Evolutionary conservation across 2,797 vertebrate species (phyloP), one percentile per base, ranked within the genome.

Genomic region (Zenarchopterus dispar): DNA sequence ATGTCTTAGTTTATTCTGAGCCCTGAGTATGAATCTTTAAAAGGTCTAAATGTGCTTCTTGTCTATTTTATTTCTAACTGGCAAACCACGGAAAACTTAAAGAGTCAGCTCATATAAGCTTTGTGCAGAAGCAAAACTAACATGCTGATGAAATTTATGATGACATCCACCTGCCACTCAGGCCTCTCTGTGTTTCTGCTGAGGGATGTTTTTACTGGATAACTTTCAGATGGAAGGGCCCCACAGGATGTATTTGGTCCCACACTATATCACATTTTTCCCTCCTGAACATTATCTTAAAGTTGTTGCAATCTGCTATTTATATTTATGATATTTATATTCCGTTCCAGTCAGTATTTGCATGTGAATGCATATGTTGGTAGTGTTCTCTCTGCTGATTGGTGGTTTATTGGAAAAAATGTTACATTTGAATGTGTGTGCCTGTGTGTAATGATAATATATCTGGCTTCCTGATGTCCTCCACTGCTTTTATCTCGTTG

Each of bases 201-300:
- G 73, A 75, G 44, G 75, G 78, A 88, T 84, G 81, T 82, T 90
- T 88, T 88, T 78, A 83, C 68, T 77, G 81, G 67, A 73, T 64
- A 33, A 67, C 67, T 50, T 53, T 82, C 61, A 71, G 73, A 67
- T 45, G 63, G 55, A 71, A 36, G 56, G 70, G 56, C 78, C 79
- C 60, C 70, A 57, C 69, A 68, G 87, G 85, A 88, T 73, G 81
- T 80, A 78, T 87, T 82, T 81, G 58, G 71, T 85, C 70, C 73
- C 0, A 19, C 8, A 26, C 70, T 21, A 62, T 62, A 87, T 89
- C 84, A 39, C n/a, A 17, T 89, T 86, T 86, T 86, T 75, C 48
- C 56, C 51, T 62, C 62, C 59, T 65, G 65, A 83, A 84, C 70
- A 67, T 75, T 0, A 72, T 82, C 76, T 73, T 75, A 74, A 82